phyloP scores from a whole-genome alignment of 2,888 invertebrate genomes.

The Watsonalla cultraria region DNA sequence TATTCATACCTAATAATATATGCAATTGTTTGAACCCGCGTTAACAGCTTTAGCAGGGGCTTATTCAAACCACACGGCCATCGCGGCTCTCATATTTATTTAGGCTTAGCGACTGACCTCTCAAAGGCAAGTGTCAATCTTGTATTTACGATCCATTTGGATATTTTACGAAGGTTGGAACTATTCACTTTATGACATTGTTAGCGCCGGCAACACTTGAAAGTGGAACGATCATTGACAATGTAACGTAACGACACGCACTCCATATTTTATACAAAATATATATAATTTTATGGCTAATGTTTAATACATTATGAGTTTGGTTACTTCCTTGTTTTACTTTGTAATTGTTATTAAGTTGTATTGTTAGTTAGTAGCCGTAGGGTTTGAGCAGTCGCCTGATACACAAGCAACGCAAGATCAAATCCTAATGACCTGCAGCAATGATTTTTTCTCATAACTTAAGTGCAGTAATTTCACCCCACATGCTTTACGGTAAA shows the following conservation, averaged over 20 bases:
- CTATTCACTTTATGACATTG: constrained; percentile 29
- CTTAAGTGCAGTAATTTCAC: no score
- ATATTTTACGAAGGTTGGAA: constrained; percentile 35
- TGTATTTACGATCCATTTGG: constrained; percentile 45
- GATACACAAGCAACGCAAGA: no score
- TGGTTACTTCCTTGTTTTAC: neutral
- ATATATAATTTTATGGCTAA: constrained; percentile 3
- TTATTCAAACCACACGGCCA: no score
- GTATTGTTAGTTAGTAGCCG: no score
- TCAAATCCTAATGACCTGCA: no score
- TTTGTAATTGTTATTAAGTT: neutral
- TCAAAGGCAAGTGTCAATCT: constrained; percentile 29
- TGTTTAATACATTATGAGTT: neutral
- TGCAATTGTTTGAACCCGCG: no score
- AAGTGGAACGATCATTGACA: constrained; percentile 7
- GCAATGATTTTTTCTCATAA: no score
- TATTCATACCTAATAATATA: no score
- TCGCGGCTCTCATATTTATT: no score
- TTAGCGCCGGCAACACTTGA: constrained; percentile 20
- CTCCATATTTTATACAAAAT: constrained; percentile 1
- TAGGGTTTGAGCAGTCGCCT: no score
- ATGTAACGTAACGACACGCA: constrained; percentile 4
- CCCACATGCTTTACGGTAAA: no score
- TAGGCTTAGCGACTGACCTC: constrained; percentile 23
- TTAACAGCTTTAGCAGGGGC: no score